A percentile compares a stretch with the other conserved stretches of the same genome.
Conservation (phyloP, 2,113 vertebrate genomes). For the Misgurnus anguillicaudatus region DNA sequence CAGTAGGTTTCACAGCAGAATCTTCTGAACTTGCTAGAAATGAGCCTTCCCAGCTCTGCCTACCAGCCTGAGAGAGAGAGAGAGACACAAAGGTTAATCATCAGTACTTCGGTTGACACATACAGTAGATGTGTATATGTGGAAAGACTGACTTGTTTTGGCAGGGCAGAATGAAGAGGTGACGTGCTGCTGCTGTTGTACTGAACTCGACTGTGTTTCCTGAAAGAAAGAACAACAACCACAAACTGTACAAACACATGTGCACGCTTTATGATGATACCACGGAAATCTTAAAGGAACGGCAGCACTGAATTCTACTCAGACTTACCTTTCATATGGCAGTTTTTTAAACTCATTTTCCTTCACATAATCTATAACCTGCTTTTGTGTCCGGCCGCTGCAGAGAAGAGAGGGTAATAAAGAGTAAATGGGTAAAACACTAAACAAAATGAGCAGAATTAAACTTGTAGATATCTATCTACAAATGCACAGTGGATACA, state of each 20-base stretch:
- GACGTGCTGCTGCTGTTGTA: constrained; percentile 84
- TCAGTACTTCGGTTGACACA: background rate
- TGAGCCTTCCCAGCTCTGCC: constrained; percentile 75
- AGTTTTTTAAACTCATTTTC: constrained; percentile 97
- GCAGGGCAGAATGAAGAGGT: constrained; percentile 82
- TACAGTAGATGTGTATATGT: background rate
- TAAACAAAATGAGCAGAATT: background rate
- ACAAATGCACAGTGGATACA: background rate
- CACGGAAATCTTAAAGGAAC: background rate
- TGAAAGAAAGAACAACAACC: constrained; percentile 64
- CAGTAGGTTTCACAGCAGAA: constrained; percentile 68
- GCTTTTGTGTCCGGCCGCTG: constrained; percentile 98
- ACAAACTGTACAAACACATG: constrained; percentile 21
- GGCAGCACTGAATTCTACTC: background rate
- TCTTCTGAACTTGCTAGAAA: constrained; percentile 71
- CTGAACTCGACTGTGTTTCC: constrained; percentile 96
- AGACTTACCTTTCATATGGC: constrained; percentile 91
- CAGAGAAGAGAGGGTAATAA: constrained; percentile 51
- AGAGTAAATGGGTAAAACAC: background rate
- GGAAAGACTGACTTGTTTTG: constrained; percentile 85
- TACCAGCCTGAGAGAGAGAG: constrained; percentile 72
- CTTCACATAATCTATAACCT: constrained; percentile 95
- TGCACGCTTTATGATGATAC: background rate
- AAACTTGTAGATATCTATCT: background rate
- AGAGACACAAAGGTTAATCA: background rate